phyloP scores from a whole-genome alignment of 92 coral and sea anemone species.

The Epizoanthus stellaris region DNA sequence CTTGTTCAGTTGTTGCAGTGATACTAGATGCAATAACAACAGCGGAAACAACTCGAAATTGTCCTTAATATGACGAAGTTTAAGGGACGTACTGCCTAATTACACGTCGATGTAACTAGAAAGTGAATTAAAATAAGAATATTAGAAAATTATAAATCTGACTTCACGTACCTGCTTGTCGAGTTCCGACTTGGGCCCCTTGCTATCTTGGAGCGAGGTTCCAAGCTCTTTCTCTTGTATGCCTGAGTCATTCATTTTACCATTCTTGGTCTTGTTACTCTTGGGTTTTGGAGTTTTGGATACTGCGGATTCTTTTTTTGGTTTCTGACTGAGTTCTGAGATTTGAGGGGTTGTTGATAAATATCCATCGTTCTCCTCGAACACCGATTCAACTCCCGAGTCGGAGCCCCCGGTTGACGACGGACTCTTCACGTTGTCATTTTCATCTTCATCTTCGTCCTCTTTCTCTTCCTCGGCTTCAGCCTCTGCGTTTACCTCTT shows the following conservation, averaged over 20 bases:
- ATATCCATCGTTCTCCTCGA: constrained; percentile 80
- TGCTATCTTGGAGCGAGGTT: constrained; percentile 70
- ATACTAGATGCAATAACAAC: constrained; percentile 17
- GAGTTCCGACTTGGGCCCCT: constrained; percentile 87
- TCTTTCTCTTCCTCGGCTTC: constrained; percentile 49
- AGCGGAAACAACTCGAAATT: constrained; percentile 13
- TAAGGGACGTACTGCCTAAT: constrained; percentile 1
- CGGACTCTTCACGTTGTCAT: constrained; percentile 16
- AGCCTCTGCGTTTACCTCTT: constrained; percentile 44
- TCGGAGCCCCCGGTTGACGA: constrained; percentile 68
- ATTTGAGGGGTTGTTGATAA: constrained; percentile 62
- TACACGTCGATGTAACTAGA: constrained; percentile 20
- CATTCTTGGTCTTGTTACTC: constrained; percentile 44
- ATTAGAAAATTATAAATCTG: constrained; percentile 10
- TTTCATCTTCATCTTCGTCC: constrained; percentile 42
- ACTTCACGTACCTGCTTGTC: constrained; percentile 84
- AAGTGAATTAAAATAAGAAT: constrained; percentile 37
- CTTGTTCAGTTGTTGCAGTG: background rate
- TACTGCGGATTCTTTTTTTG: constrained; percentile 22
- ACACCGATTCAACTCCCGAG: constrained; percentile 88
- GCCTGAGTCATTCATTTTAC: constrained; percentile 29
- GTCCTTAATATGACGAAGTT: constrained; percentile 30
- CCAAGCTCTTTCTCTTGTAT: background rate
- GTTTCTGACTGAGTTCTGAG: constrained; percentile 55
- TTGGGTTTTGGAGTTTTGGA: constrained; percentile 40